Conservation (phyloP, 2,797 vertebrate species). For the Meda fulgida region DNA sequence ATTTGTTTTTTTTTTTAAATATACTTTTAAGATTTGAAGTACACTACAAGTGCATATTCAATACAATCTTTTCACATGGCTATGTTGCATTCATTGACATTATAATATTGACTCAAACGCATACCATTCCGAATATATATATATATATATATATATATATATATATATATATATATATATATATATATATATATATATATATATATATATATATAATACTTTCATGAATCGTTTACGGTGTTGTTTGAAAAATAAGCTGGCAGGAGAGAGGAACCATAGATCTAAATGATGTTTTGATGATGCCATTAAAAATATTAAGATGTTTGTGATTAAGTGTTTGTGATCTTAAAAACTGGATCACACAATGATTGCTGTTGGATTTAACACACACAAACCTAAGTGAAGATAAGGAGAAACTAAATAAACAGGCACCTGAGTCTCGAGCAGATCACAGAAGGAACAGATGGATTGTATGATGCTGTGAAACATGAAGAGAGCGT, state of each 20-base stretch:
- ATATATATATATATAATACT: too few relatives aligned
- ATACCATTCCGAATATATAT: too few relatives aligned
- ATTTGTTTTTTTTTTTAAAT: neutral
- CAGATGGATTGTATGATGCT: conserved; percentile 18
- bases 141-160: too few relatives aligned
- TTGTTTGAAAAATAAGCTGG: neutral
- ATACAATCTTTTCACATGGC: neutral
- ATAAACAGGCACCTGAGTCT: neutral
- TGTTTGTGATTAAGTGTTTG: conserved; percentile 45
- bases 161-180: too few relatives aligned
- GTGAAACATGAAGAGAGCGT: neutral
- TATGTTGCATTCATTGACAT: neutral
- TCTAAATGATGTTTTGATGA: neutral
- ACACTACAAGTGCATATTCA: too few relatives aligned
- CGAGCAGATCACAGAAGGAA: conserved; percentile 2
- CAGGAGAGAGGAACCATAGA: neutral
- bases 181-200: too few relatives aligned
- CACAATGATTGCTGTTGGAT: conserved; percentile 4
- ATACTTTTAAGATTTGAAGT: neutral
- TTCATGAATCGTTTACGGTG: neutral
- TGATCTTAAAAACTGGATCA: conserved; percentile 17
- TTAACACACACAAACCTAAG: neutral
- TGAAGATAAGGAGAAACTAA: conserved; percentile 11
- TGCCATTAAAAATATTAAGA: conserved; percentile 21
- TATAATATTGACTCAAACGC: too few relatives aligned